phyloP scores from a whole-genome alignment of 1,140 invertebrate species.

The Sycophila sp. region DNA sequence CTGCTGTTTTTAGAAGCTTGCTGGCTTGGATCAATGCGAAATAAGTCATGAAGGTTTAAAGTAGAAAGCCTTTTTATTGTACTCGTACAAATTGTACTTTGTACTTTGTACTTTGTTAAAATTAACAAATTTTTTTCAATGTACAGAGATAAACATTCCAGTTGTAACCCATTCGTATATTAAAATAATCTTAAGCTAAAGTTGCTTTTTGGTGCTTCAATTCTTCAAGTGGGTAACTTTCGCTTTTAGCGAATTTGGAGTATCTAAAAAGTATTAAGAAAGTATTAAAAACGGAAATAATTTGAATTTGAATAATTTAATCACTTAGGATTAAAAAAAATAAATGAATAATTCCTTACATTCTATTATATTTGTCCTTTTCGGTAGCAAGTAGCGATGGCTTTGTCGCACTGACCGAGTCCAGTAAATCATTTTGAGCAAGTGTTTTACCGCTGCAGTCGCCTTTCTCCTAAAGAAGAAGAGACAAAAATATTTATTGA shows the following conservation, averaged over 20 bases:
- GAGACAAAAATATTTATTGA: too few relatives aligned
- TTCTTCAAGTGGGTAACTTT: background rate
- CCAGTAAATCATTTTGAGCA: constrained; percentile 67
- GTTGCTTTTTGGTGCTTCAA: constrained; percentile 26
- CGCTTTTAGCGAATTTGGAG: constrained; percentile 18
- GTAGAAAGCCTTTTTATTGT: background rate
- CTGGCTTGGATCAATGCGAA: background rate
- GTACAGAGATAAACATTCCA: background rate
- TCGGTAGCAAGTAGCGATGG: constrained; percentile 74
- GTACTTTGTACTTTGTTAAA: too few relatives aligned
- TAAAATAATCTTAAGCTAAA: constrained; percentile 15
- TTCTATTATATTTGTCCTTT: constrained; percentile 71
- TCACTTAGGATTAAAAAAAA: too few relatives aligned
- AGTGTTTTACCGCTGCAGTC: constrained; percentile 44
- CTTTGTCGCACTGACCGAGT: constrained; percentile 70
- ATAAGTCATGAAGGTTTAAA: background rate
- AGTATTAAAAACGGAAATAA: too few relatives aligned
- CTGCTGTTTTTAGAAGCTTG: too few relatives aligned
- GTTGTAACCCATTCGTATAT: background rate
- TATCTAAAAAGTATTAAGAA: constrained; percentile 30
- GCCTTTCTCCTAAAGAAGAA: too few relatives aligned
- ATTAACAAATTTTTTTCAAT: background rate
- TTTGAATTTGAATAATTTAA: too few relatives aligned
- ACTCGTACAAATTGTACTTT: too few relatives aligned
- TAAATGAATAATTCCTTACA: constrained; percentile 59